Conservation (phyloP, 2,888 invertebrate species). For the Spodoptera littoralis region DNA sequence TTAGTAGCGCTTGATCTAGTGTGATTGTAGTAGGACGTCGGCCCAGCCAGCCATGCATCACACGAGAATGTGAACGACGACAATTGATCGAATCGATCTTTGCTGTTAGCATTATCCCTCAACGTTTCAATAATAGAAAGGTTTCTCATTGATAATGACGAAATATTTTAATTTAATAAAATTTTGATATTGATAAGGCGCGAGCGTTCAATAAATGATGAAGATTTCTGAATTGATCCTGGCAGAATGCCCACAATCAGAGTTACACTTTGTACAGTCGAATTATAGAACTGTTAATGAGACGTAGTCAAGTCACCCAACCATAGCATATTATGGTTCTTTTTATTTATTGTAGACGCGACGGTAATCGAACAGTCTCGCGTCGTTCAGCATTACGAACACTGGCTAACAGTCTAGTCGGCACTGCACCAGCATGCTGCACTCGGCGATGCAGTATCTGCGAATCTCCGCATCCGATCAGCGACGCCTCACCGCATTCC, state of each 20-base stretch:
- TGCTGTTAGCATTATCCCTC: background rate
- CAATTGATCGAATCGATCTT: slow-evolving; percentile 5
- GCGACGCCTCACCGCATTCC: slow-evolving; percentile 74
- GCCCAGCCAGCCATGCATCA: slow-evolving; percentile 19
- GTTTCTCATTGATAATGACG: no score
- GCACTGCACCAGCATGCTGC: slow-evolving; percentile 27
- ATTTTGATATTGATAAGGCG: background rate
- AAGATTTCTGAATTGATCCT: slow-evolving; percentile 26
- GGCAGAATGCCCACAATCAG: slow-evolving; percentile 31
- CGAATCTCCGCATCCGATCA: slow-evolving; percentile 61
- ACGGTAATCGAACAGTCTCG: slow-evolving; percentile 62
- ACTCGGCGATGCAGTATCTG: slow-evolving; percentile 20
- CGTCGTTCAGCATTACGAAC: slow-evolving; percentile 80
- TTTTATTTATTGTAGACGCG: slow-evolving; percentile 41
- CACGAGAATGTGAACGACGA: slow-evolving; percentile 20
- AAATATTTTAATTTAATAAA: no score
- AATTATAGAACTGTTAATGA: slow-evolving; percentile 41
- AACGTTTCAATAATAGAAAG: no score
- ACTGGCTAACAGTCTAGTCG: slow-evolving; percentile 51
- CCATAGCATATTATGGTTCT: slow-evolving; percentile 29
- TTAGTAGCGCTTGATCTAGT: slow-evolving; percentile 61
- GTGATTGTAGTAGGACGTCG: slow-evolving; percentile 42
- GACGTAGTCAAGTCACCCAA: slow-evolving; percentile 37
- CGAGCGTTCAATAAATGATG: slow-evolving; percentile 1
- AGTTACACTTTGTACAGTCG: slow-evolving; percentile 21